Base-by-base conservation (phyloP, 2,113 vertebrate genomes). In the Onychorhynchus coronatus region DNA sequence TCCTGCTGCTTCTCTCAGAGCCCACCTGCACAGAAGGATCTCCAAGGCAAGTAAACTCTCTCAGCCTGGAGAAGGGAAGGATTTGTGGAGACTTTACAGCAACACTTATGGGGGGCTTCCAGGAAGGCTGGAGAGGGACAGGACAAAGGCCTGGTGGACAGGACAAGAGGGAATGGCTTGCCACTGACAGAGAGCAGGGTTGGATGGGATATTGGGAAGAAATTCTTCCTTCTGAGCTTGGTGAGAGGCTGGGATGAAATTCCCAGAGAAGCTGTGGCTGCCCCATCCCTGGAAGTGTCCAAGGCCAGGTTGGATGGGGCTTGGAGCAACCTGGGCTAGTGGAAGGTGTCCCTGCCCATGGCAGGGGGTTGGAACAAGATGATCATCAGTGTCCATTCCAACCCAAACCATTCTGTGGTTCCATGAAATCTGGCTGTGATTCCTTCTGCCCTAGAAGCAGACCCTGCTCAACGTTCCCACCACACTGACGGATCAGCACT, bases 401-500 rank as follows among this genome's bases (percentile, higher is more conserved):
- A 42, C 41, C 55, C 55, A 39, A 59, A 19, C 37, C 52, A 49
- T 8, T 6, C 39, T 9, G 17, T 3, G 12, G 28, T 37, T 23
- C 79, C 6, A 2, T 14, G 31, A 70, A 20, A 61, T 14, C 70
- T 31, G 39, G 6, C 76, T 44, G 72, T 0, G 2, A 42, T 31
- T 62, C 31, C 56, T 49, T 5, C 35, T 14, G 13, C 39, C 52
- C 35, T 19, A n/a, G 44, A 46, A 84, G 68, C 61, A 55, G 47
- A 16, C 37, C 61, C 76, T 58, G 25, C 25, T 31, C 19, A 2
- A 3, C 2, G 7, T 49, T 71, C 70, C 73, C 37, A 68, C 31
- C 19, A 4, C 2, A 11, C 1, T 0, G 33, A 41, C 5, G 13
- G 61, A 74, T 44, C 66, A 35, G 71, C 62, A 8, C 47, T 52